Evolutionary conservation across 2,113 vertebrate species (phyloP), one percentile per base, ranked within the genome.

Genomic region (Hydropotes inermis): DNA sequence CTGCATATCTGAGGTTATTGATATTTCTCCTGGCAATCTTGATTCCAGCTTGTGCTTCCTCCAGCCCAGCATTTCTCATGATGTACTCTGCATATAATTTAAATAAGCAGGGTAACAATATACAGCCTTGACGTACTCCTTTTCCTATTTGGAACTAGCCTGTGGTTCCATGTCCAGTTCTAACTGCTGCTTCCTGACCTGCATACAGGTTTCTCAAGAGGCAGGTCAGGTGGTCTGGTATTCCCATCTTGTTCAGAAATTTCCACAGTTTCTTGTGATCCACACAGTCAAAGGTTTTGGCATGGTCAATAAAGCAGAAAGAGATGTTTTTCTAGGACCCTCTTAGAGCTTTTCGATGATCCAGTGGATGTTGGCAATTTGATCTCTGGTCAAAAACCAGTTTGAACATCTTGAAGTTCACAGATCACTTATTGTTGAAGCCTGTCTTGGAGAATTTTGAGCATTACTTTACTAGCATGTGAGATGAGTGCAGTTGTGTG

Each of bases 51-150:
- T 67, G 33, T 67, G 16, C 4, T 67, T 67, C 64, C 1, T n/a
- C 33, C 16, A 21, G 33, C n/a, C 17, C 33, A 36, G 16, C 2
- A 5, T 67, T 67, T 67, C 33, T 36, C 64, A n/a, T 67, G 64
- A 67, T 64, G 61, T 21, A 67, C 16, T 21, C 64, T 67, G 64
- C 16, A 67, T 19, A 19, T 0, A 67, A n/a, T 4, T 67, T n/a
- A 67, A 36, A n/a, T 67, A 67, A 67, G 33, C 33, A 36, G 1
- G 8, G 16, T 67, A 16, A 19, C 16, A 67, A 67, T 1, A n/a
- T n/a, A 36, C 4, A 67, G 64, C 8, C 16, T 67, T n/a, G 64
- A n/a, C 0, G 0, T 67, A n/a, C 8, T 67, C 33, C 16, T 67
- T 67, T 36, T n/a, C 8, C 33, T 67, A 67, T 19, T 67, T 67